These are phyloP conservation scores for Scolanthus callimorphus DNA, from an alignment of 92 coral and sea anemone species.

Conservation along the genomic window DNA sequence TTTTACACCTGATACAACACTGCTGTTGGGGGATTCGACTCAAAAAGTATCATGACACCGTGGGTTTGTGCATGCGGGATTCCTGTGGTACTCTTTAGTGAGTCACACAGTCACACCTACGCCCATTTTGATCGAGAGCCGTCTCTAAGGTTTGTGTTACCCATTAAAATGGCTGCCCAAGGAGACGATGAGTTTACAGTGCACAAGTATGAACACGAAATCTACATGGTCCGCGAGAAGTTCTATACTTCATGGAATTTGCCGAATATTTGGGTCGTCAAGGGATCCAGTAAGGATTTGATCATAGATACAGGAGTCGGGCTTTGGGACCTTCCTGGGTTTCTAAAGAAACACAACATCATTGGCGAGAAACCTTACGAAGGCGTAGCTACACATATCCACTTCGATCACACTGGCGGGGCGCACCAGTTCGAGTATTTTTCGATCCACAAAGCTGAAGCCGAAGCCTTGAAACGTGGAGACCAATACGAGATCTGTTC, in stretches of 20 bases:
- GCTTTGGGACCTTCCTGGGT: constrained; percentile 52
- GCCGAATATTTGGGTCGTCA: constrained; percentile 59
- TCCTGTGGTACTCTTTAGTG: too few relatives aligned
- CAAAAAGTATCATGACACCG: too few relatives aligned
- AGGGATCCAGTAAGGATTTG: constrained; percentile 41
- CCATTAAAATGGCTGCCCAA: too few relatives aligned
- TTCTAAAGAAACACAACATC: constrained; percentile 29
- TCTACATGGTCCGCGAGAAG: constrained; percentile 39
- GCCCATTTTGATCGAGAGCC: too few relatives aligned
- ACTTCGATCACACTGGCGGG: constrained; percentile 67
- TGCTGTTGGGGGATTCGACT: too few relatives aligned
- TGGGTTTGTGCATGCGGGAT: too few relatives aligned
- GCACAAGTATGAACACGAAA: constrained; percentile 23
- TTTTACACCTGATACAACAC: too few relatives aligned
- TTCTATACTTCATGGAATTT: constrained; percentile 33
- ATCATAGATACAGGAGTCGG: constrained; percentile 58
- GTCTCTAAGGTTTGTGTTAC: too few relatives aligned
- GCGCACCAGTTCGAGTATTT: constrained; percentile 61
- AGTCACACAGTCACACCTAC: too few relatives aligned
- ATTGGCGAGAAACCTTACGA: constrained; percentile 39
- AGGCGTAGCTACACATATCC: constrained; percentile 61
- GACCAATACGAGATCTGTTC: constrained; percentile 37
- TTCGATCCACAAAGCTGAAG: constrained; percentile 49
- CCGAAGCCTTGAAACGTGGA: constrained; percentile 38
- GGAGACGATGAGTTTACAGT: too few relatives aligned